These are phyloP conservation scores for Mellivora capensis DNA, from an alignment of 2,113 vertebrate genomes.

Conservation along the genomic window DNA sequence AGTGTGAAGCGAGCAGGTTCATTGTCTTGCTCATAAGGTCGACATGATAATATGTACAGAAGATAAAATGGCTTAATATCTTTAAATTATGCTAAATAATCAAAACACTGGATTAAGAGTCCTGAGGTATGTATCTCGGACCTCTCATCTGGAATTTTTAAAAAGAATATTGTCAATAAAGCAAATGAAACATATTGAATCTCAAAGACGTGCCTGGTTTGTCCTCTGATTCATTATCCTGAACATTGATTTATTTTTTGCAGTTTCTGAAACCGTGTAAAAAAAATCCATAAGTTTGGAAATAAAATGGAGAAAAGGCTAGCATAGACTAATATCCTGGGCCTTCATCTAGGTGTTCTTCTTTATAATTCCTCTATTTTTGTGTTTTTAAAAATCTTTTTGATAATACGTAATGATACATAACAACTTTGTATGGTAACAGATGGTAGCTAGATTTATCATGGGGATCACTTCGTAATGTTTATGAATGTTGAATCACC, in stretches of 20 bases:
- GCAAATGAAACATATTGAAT: not conserved
- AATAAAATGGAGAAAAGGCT: not conserved
- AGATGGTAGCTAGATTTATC: not conserved
- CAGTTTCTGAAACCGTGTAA: not conserved
- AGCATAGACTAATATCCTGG: not conserved
- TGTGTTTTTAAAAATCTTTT: not conserved
- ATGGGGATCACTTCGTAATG: not conserved
- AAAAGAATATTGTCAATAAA: not conserved
- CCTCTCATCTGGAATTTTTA: not conserved
- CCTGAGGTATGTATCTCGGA: not conserved
- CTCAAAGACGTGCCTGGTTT: not conserved
- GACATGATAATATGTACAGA: not conserved
- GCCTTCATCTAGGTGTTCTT: not conserved
- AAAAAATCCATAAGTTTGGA: not conserved
- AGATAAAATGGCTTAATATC: not conserved
- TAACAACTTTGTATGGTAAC: not conserved
- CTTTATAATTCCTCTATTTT: not conserved
- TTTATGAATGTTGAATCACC: not conserved
- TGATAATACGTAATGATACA: not conserved
- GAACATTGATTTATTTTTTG: not conserved
- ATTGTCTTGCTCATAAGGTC: not conserved
- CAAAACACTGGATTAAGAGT: not conserved
- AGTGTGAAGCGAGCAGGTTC: not conserved
- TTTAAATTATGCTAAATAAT: not conserved
- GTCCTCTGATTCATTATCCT: not conserved